Evolutionary conservation across 2,113 vertebrate species (phyloP).

Genomic region (Brienomyrus longianalis): DNA sequence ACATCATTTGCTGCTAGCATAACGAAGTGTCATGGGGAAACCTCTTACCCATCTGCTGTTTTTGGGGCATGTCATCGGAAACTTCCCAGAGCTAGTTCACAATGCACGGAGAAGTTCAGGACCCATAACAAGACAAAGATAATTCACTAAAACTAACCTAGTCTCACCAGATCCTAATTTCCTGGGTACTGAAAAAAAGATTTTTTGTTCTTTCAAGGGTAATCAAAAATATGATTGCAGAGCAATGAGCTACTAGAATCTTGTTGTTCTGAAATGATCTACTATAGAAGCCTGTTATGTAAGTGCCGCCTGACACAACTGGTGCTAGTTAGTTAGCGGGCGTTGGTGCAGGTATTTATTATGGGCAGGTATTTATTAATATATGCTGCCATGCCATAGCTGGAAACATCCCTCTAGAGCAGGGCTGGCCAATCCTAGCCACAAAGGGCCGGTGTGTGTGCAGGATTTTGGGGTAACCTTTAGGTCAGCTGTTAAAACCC

Average conservation of each 20-base stretch:
- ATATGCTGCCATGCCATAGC: not conserved
- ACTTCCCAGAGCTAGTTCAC: not conserved
- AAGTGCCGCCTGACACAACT: not conserved
- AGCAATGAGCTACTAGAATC: not conserved
- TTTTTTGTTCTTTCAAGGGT: not conserved
- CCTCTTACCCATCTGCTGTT: not conserved
- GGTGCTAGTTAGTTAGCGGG: not conserved
- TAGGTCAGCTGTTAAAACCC: no score
- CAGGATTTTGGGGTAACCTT: no score
- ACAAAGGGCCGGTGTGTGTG: no score
- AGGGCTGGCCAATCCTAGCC: no score
- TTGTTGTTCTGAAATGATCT: not conserved
- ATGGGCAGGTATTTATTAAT: not conserved
- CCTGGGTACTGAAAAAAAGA: not conserved
- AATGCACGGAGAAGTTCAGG: not conserved
- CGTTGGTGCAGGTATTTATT: not conserved
- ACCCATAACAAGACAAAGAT: not conserved
- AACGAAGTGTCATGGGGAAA: not conserved
- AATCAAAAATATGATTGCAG: not conserved
- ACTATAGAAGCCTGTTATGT: not conserved
- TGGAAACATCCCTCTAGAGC: not conserved
- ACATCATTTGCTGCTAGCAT: not conserved
- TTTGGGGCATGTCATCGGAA: not conserved
- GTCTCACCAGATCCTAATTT: not conserved
- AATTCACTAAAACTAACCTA: not conserved